These are phyloP conservation scores for Chloropsis cyanopogon DNA, from an alignment of 2,113 vertebrate genomes.

Conservation along the genomic window DNA sequence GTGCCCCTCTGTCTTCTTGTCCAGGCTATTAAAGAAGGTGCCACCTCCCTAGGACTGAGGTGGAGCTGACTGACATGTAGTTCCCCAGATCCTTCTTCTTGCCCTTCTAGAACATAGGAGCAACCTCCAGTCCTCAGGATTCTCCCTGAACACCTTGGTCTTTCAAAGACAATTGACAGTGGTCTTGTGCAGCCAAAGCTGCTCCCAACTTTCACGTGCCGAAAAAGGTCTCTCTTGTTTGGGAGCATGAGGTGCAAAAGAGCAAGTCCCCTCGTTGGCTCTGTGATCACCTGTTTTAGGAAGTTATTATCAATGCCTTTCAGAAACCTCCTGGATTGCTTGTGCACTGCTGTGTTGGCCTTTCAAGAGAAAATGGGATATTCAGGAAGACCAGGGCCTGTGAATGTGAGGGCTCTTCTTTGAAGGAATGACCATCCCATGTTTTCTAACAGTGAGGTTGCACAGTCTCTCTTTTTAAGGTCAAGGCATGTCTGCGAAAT, in stretches of 20 bases:
- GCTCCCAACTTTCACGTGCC: neutral
- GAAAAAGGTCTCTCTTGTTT: neutral
- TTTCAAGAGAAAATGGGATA: neutral
- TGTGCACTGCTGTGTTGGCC: neutral
- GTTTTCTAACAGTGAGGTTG: neutral
- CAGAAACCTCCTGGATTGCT: neutral
- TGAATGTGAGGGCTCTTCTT: neutral
- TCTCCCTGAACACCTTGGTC: neutral
- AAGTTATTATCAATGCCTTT: neutral
- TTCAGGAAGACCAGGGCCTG: neutral
- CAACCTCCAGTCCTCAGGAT: neutral
- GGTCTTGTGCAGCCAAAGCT: neutral
- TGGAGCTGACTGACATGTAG: neutral
- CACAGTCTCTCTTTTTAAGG: neutral
- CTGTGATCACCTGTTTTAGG: neutral
- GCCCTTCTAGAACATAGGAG: neutral
- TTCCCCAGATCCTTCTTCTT: neutral
- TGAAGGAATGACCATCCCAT: neutral
- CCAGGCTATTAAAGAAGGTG: neutral
- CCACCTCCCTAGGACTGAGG: neutral
- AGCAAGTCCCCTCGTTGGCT: accelerated
- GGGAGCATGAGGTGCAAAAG: neutral
- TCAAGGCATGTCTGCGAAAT: neutral
- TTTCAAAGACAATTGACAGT: neutral
- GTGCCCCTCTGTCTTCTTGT: neutral